Percentiles rank a stretch among this genome's conserved stretches.
phyloP scores from a whole-genome alignment of 2,888 invertebrate genomes.

The Leptodirus hochenwartii region DNA sequence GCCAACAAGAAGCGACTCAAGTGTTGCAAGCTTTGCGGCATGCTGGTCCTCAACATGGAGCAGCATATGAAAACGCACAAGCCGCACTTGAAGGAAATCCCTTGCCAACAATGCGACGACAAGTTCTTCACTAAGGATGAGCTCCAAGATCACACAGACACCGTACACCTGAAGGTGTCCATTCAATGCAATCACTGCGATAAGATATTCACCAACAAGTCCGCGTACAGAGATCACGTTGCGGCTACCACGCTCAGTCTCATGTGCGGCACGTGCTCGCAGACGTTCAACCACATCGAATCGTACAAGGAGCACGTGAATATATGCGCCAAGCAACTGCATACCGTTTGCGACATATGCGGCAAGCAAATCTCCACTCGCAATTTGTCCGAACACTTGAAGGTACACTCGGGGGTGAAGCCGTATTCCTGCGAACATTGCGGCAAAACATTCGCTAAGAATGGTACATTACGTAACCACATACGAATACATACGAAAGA shows the following conservation, averaged over 20 bases:
- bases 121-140: slow-evolving; percentile 11
- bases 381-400: slow-evolving; percentile 4
- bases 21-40: slow-evolving; percentile 2
- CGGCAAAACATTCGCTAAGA: slow-evolving; percentile 7
- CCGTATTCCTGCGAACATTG: slow-evolving; percentile 4
- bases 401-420: slow-evolving; percentile 3
- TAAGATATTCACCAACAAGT: slow-evolving; percentile 8
- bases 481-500: slow-evolving; percentile 25
- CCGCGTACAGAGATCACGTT: slow-evolving; percentile 6
- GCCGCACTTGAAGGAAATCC: slow-evolving; percentile 5
- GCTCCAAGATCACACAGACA: slow-evolving; percentile 10
- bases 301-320: background rate
- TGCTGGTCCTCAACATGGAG: slow-evolving; percentile 2
- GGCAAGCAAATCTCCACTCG: slow-evolving; percentile 8
- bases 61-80: slow-evolving; percentile 5
- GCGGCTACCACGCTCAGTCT: background rate
- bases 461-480: slow-evolving; percentile 8
- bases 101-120: slow-evolving; percentile 11
- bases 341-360: slow-evolving; percentile 11
- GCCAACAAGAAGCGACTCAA: background rate
- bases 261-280: background rate
- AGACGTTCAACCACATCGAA: background rate
- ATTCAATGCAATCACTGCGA: slow-evolving; percentile 12
- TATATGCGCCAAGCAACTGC: background rate
- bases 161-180: slow-evolving; percentile 9